Evolutionary conservation across 2,888 invertebrate species (phyloP).

Genomic region (Archaeoteleia sp.): DNA sequence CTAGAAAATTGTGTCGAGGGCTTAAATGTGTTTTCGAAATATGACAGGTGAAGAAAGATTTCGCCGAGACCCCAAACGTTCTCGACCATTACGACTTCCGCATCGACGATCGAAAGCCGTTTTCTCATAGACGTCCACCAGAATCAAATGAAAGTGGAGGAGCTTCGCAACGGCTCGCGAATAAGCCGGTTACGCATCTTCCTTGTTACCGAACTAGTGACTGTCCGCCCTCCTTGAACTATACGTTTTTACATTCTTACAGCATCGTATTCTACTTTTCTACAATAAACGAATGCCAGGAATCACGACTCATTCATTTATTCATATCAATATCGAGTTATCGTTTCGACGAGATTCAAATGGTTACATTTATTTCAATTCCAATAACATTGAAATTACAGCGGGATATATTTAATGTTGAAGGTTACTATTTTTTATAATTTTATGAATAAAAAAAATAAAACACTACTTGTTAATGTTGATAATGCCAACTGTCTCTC

Average conservation of each 20-base stretch:
- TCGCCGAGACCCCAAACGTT: not conserved
- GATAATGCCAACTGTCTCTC: no score
- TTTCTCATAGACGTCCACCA: slow-evolving; percentile 48
- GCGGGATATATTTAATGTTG: no score
- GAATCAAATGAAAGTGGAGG: slow-evolving; percentile 42
- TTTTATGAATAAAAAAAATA: no score
- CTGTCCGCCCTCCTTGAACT: slow-evolving; percentile 41
- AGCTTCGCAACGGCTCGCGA: slow-evolving; percentile 53
- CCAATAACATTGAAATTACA: no score
- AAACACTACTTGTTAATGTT: no score
- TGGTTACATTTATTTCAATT: no score
- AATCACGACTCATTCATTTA: slow-evolving; percentile 22
- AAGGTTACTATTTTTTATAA: no score
- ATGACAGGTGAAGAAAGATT: slow-evolving; percentile 41
- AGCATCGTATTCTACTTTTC: slow-evolving; percentile 27
- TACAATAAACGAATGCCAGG: slow-evolving; percentile 12
- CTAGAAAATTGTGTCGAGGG: no score
- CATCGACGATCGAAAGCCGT: slow-evolving; percentile 47
- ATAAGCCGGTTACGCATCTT: slow-evolving; percentile 60
- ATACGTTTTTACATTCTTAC: slow-evolving; percentile 39
- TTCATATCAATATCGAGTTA: no score
- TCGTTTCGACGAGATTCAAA: no score
- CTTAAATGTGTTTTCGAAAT: no score
- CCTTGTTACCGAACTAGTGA: slow-evolving; percentile 53
- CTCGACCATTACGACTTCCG: slow-evolving; percentile 42